Evolutionary conservation across 2,797 vertebrate genomes (phyloP).

Genomic region (Huso huso): DNA sequence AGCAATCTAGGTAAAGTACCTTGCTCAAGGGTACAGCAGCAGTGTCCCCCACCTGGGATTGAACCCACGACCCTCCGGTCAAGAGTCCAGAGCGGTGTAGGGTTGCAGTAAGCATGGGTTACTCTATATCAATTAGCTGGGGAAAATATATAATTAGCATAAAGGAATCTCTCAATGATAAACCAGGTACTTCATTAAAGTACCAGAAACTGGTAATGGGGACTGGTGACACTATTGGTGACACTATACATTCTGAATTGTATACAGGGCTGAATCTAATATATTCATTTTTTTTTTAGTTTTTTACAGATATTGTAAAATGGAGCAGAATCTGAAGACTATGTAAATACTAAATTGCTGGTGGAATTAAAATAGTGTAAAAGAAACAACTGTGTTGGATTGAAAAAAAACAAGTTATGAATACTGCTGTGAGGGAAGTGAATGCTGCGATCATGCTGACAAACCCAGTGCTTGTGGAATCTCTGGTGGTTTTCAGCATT

Average conservation of each 20-base stretch:
- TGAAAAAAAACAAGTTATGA: constrained; percentile 3
- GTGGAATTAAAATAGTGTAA: constrained; percentile 32
- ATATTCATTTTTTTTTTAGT: constrained; percentile 2
- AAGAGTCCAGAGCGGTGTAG: no score
- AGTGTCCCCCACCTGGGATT: no score
- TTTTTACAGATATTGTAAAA: constrained; percentile 17
- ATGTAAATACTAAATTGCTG: not conserved
- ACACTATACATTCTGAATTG: not conserved
- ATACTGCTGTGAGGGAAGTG: not conserved
- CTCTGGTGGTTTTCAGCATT: constrained; percentile 65
- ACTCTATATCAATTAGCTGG: no score
- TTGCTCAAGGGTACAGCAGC: no score
- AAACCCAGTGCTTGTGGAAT: constrained; percentile 71
- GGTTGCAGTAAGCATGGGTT: no score
- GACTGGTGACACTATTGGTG: constrained; percentile 18
- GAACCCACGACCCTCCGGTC: no score
- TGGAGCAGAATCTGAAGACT: constrained; percentile 19
- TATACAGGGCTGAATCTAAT: constrained; percentile 4
- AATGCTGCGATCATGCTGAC: constrained; percentile 55
- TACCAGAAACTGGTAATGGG: constrained; percentile 41
- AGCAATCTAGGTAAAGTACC: no score
- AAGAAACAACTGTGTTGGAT: constrained; percentile 34
- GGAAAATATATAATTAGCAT: no score
- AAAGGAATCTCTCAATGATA: no score
- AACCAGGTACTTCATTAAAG: constrained; percentile 22